Conservation (phyloP, 2,113 vertebrate species). For the Mohoua ochrocephala region DNA sequence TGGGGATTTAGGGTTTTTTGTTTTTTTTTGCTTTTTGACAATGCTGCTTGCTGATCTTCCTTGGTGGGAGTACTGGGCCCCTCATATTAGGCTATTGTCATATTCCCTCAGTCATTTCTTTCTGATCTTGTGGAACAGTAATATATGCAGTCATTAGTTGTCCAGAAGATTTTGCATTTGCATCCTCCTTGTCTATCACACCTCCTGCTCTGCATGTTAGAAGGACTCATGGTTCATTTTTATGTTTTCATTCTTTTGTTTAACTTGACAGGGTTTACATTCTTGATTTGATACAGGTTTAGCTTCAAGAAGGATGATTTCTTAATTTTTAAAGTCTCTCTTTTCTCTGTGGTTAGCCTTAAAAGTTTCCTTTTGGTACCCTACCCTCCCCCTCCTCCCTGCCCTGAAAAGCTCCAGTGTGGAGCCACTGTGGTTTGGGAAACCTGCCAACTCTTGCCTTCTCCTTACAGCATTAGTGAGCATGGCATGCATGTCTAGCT, state of each 20-base stretch:
- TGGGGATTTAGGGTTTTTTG: rapidly evolving
- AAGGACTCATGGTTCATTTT: not conserved
- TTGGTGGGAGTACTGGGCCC: not conserved
- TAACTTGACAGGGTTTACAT: not conserved
- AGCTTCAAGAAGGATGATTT: not conserved
- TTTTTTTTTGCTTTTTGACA: not conserved
- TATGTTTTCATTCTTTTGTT: not conserved
- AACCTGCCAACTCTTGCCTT: not conserved
- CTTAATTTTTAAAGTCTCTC: not conserved
- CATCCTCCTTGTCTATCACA: not conserved
- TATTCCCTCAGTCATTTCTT: not conserved
- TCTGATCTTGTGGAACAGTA: not conserved
- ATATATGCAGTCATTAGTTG: not conserved
- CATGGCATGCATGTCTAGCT: not conserved
- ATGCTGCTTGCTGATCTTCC: not conserved
- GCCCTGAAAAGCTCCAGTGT: not conserved
- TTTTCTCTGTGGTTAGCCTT: not conserved
- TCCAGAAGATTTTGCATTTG: not conserved
- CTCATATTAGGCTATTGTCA: not conserved
- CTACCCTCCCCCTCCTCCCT: not conserved
- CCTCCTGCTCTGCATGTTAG: not conserved
- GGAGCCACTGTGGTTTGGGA: not conserved
- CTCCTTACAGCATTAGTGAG: not conserved
- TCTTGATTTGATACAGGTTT: not conserved
- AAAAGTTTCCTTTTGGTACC: not conserved